Evolutionary conservation across 30 jellyfish, hydroid and myxozoan genomes (phyloP).

Genomic region (Clytia hemisphaerica): DNA sequence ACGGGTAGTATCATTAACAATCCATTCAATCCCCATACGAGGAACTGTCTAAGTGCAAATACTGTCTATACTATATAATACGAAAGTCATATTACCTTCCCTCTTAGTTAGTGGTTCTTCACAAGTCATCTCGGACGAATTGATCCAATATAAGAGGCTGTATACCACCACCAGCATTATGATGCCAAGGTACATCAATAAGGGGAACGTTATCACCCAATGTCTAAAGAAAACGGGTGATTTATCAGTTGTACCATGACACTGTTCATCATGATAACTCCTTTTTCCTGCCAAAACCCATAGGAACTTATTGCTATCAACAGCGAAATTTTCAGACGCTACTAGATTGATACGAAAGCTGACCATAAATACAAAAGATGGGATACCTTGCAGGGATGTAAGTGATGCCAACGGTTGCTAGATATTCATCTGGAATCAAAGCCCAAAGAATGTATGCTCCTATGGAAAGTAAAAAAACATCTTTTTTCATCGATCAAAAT

Average conservation of each 20-base stretch:
- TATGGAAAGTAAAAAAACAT: not conserved
- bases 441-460: constrained; percentile 84
- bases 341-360: no score
- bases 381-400: constrained; percentile 80
- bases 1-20: no score
- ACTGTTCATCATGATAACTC: not conserved
- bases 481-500: not conserved
- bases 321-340: no score
- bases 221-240: constrained; percentile 19
- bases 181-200: constrained; percentile 31
- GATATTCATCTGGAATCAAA: constrained; percentile 65
- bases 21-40: no score
- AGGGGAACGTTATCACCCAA: constrained; percentile 60
- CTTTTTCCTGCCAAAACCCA: not conserved
- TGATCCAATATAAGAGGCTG: constrained; percentile 20
- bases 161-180: constrained; percentile 7
- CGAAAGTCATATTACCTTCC: no score
- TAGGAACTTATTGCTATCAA: no score
- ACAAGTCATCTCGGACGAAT: constrained; percentile 38
- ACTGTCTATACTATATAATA: no score
- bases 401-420: constrained; percentile 53
- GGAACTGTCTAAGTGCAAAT: no score
- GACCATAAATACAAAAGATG: not conserved
- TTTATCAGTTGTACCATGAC: not conserved
- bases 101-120: not conserved